These are phyloP conservation scores for Eurosta solidaginis DNA, from an alignment of 1,140 invertebrate species.

Conservation along the genomic window DNA sequence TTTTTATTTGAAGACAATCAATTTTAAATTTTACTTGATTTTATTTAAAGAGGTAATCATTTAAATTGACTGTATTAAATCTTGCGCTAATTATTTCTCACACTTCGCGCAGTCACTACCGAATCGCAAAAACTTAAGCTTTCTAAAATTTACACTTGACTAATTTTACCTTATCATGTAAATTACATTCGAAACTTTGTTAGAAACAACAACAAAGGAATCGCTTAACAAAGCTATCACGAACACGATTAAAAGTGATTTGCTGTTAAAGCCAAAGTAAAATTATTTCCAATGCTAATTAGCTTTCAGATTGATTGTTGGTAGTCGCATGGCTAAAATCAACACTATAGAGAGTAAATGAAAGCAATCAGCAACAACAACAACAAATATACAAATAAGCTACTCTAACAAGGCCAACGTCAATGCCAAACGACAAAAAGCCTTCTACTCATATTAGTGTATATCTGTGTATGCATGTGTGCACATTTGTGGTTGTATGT, in stretches of 20 bases:
- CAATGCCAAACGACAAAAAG: not conserved
- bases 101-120: too few species aligned
- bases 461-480: not conserved
- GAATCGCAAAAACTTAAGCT: too few species aligned
- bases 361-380: not conserved
- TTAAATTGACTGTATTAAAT: too few species aligned
- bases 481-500: not conserved
- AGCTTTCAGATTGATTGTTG: constrained; percentile 1
- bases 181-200: not conserved
- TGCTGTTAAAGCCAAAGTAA: not conserved
- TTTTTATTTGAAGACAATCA: too few species aligned
- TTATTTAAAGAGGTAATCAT: too few species aligned
- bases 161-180: not conserved
- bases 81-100: too few species aligned
- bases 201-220: not conserved
- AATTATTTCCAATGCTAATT: constrained; percentile 4
- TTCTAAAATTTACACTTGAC: not conserved
- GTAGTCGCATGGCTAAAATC: too few species aligned
- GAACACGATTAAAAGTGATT: not conserved
- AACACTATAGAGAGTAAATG: too few species aligned
- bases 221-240: not conserved
- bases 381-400: not conserved
- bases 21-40: too few species aligned
- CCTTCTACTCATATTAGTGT: not conserved
- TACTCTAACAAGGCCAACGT: constrained; percentile 7